Evolutionary conservation across 2,113 vertebrate genomes (phyloP), one percentile per base, ranked within the genome.

Genomic region (Nerophis lumbriciformis): DNA sequence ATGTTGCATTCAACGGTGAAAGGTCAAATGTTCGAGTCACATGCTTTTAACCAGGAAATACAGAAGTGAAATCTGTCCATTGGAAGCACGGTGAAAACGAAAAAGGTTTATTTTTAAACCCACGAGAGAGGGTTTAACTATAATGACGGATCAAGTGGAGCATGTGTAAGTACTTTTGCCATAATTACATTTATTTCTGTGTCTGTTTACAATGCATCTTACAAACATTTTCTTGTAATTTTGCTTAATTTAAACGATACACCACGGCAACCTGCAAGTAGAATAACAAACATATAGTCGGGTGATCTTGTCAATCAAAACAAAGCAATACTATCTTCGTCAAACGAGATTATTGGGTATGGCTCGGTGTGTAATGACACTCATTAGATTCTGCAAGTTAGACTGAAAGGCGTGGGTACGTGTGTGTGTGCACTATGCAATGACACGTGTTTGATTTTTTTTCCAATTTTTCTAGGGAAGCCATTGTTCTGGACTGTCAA

Each of bases 21-120:
- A 78, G 77, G 74, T 89, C 73, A 67, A 48, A 12, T 15, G 6
- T 57, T 51, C 57, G 65, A 64, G 69, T 88, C 87, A 88, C 76
- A 53, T 81, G 80, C 2, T 44, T 38, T 44, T 47, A 81, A 85
- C 67, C 79, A 83, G 87, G 85, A 88, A 88, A 75, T 1, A 2
- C 47, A 56, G 75, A 75, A 64, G 68, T 44, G 58, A 16, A 36
- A 8, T 48, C 36, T 53, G 16, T 13, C 44, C 11, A n/a, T 16
- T 39, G 16, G 7, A 56, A 4, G 67, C 8, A 1, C 48, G 55
- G 48, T 51, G 66, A 59, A 61, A 63, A n/a, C 48, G 63, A 53
- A 28, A 3, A 28, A 28, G 28, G 28, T 28, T 28, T 28, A 28
- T 1, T 63, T 54, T 42, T 35, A 9, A 2, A 49, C 14, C 44